These are phyloP conservation scores for Gasteruption jaculator DNA, from an alignment of 2,888 invertebrate species.

Conservation along the genomic window DNA sequence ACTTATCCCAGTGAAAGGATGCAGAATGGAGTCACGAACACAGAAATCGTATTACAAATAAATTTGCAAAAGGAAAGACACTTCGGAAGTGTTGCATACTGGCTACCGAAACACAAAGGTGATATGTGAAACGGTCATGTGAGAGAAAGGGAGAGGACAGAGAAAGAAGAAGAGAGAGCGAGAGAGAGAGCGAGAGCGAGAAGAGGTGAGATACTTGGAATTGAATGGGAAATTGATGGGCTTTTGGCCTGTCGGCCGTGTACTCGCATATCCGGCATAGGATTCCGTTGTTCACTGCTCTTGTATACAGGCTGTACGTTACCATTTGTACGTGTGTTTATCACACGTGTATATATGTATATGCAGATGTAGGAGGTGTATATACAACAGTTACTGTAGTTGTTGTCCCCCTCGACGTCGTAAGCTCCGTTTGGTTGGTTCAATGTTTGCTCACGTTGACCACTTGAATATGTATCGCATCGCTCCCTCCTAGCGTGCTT, in stretches of 20 bases:
- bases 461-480: constrained; percentile 37
- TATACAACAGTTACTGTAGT: too few species aligned
- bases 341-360: constrained; percentile 9
- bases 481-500: background rate
- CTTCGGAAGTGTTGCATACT: too few species aligned
- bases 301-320: constrained; percentile 30
- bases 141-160: constrained; percentile 6
- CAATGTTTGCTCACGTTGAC: constrained; percentile 31
- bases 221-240: constrained; percentile 46
- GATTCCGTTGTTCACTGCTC: constrained; percentile 11
- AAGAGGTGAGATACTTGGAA: constrained; percentile 29
- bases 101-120: too few species aligned
- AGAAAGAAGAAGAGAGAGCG: background rate
- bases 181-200: constrained; percentile 9
- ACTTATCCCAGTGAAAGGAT: too few species aligned
- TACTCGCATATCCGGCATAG: constrained; percentile 36
- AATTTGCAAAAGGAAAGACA: too few species aligned
- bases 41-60: too few species aligned
- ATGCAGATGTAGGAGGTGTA: constrained; percentile 12
- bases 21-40: too few species aligned
- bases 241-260: constrained; percentile 37
- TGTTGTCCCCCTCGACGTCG: too few species aligned
- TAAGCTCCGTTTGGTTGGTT: constrained; percentile 23
- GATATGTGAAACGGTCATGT: constrained; percentile 10
- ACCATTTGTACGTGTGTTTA: constrained; percentile 8